These are phyloP conservation scores for Gibbula magus DNA, from an alignment of 2,888 invertebrate genomes.

Conservation along the genomic window DNA sequence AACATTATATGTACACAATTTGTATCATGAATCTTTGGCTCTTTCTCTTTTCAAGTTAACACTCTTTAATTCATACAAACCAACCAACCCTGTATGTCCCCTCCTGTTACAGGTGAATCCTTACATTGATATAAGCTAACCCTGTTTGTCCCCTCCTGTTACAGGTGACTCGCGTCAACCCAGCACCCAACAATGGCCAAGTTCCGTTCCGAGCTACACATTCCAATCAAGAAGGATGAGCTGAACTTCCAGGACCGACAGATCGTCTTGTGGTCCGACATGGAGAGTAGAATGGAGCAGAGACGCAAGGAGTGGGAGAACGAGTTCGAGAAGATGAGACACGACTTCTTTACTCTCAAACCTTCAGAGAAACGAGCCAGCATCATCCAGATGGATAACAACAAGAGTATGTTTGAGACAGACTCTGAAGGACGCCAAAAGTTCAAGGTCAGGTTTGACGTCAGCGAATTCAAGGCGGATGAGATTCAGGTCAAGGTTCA, in stretches of 20 bases:
- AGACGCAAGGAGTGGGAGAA: constrained; percentile 68
- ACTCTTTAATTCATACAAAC: no score
- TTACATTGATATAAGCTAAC: no score
- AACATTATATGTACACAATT: no score
- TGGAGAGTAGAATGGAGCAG: constrained; percentile 68
- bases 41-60: no score
- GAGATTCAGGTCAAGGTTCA: constrained; percentile 70
- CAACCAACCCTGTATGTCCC: no score
- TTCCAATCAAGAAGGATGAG: constrained; percentile 72
- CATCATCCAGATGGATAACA: constrained; percentile 48
- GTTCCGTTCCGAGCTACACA: constrained; percentile 72
- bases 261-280: constrained; percentile 68
- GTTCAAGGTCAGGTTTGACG: constrained; percentile 69
- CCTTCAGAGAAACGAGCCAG: constrained; percentile 63
- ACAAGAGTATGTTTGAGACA: constrained; percentile 61
- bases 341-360: constrained; percentile 73
- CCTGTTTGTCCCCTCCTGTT: background rate
- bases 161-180: background rate
- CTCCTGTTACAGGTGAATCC: background rate
- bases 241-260: constrained; percentile 73
- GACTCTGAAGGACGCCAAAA: constrained; percentile 59
- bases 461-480: constrained; percentile 68
- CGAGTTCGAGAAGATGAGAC: constrained; percentile 70
- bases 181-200: constrained; percentile 55
- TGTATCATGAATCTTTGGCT: no score